phyloP scores from a whole-genome alignment of 92 coral and sea anemone species.

The Desmophyllum pertusum region DNA sequence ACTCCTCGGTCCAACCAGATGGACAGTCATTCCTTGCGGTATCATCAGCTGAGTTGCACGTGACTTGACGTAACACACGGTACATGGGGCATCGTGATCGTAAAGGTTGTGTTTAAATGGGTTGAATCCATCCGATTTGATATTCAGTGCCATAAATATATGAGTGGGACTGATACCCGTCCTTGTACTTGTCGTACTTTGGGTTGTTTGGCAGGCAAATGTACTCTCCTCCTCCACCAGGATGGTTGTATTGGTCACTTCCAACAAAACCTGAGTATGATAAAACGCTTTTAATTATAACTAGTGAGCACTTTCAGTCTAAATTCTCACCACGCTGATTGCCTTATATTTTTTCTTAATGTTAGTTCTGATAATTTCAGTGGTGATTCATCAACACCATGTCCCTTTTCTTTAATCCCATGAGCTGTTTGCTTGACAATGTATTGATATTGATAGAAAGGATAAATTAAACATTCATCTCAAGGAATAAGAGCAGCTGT shows the following conservation, averaged over 20 bases:
- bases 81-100: slow-evolving; percentile 8
- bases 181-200: slow-evolving; percentile 21
- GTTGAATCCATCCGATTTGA: background rate
- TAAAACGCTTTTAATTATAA: too few species aligned
- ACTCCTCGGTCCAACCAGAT: slow-evolving; percentile 50
- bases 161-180: background rate
- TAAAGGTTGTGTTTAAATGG: slow-evolving; percentile 14
- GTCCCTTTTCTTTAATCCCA: too few species aligned
- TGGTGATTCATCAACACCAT: too few species aligned
- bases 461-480: too few species aligned
- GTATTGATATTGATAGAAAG: too few species aligned
- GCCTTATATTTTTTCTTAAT: too few species aligned
- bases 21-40: slow-evolving; percentile 62
- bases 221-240: slow-evolving; percentile 29
- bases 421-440: too few species aligned
- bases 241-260: background rate
- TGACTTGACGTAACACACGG: slow-evolving; percentile 32
- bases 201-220: slow-evolving; percentile 32
- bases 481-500: too few species aligned
- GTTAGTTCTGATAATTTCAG: too few species aligned
- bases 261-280: slow-evolving; percentile 12
- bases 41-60: slow-evolving; percentile 66
- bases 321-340: too few species aligned
- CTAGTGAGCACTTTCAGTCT: too few species aligned
- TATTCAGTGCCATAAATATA: slow-evolving; percentile 18